phyloP scores from a whole-genome alignment of 2,113 vertebrate species.

The Uropsilus gracilis region DNA sequence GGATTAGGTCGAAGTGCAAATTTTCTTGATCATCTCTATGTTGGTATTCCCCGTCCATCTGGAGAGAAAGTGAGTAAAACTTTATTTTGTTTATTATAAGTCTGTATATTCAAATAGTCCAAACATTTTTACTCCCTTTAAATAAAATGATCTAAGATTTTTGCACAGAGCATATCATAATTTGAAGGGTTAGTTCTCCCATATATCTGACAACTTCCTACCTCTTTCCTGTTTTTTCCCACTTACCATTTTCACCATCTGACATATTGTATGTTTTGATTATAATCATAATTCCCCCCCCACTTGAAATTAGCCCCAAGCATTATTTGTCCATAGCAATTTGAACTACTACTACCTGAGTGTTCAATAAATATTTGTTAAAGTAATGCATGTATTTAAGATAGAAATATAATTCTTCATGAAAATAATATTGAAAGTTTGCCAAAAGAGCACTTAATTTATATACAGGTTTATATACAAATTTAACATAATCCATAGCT shows the following conservation, averaged over 20 bases:
- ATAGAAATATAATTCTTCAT: not conserved
- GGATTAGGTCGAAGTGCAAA: constrained; percentile 97
- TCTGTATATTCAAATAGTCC: not conserved
- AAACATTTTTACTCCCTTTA: constrained; percentile 1
- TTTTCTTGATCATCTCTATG: constrained; percentile 96
- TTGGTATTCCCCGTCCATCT: constrained; percentile 93
- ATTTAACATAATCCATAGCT: not conserved
- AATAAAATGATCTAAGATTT: not conserved
- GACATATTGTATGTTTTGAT: not conserved
- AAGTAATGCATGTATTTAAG: constrained; percentile 1
- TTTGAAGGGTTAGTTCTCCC: not conserved
- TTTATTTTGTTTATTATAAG: not conserved
- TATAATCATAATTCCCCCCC: not conserved
- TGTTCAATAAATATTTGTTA: not conserved
- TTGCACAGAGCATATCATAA: not conserved
- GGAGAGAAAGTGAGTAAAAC: constrained; percentile 89
- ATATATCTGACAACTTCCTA: not conserved
- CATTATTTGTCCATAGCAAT: not conserved
- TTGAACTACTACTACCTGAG: not conserved
- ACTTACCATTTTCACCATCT: not conserved
- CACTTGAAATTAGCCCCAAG: not conserved
- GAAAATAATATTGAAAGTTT: not conserved
- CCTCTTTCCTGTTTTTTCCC: not conserved
- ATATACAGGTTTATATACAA: not conserved
- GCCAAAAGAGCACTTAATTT: not conserved